Conservation (phyloP, 1,140 invertebrate species). For the Ceratoteleas bidentatus region DNA sequence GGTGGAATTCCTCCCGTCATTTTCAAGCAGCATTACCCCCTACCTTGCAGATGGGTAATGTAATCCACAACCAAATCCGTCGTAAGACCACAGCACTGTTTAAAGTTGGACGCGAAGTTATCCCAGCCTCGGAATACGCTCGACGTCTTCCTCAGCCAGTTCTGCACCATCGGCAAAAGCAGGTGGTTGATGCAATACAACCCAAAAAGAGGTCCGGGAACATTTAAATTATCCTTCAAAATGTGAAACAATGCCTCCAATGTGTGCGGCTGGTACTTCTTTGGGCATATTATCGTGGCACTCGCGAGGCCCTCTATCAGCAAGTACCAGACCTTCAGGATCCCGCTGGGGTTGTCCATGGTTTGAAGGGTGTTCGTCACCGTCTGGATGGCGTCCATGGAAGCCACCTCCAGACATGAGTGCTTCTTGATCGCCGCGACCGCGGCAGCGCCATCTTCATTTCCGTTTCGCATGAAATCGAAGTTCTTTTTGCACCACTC, state of each 20-base stretch:
- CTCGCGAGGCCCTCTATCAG: slow-evolving; percentile 94
- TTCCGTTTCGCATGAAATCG: slow-evolving; percentile 77
- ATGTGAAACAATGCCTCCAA: slow-evolving; percentile 93
- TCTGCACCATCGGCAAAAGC: slow-evolving; percentile 93
- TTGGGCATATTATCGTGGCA: slow-evolving; percentile 89
- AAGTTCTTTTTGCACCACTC: slow-evolving; percentile 79
- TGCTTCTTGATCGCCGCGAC: slow-evolving; percentile 46
- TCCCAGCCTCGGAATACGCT: slow-evolving; percentile 87
- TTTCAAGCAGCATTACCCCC: not conserved
- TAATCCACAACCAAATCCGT: slow-evolving; percentile 95
- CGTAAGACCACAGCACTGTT: slow-evolving; percentile 94
- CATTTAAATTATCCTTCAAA: slow-evolving; percentile 87
- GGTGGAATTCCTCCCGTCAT: no score
- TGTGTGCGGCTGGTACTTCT: slow-evolving; percentile 91
- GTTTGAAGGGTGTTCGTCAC: slow-evolving; percentile 84
- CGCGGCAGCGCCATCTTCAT: slow-evolving; percentile 67
- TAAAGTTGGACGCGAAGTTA: slow-evolving; percentile 91
- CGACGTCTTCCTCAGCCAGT: slow-evolving; percentile 89
- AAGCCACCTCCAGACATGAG: slow-evolving; percentile 28
- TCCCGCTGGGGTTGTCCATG: slow-evolving; percentile 91
- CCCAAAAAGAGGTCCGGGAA: slow-evolving; percentile 92
- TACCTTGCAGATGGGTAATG: slow-evolving; percentile 83
- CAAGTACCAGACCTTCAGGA: slow-evolving; percentile 95
- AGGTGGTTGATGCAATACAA: slow-evolving; percentile 95
- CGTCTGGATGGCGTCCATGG: slow-evolving; percentile 82